Conservation (phyloP, 2,113 vertebrate genomes). For the Varanus salvator region DNA sequence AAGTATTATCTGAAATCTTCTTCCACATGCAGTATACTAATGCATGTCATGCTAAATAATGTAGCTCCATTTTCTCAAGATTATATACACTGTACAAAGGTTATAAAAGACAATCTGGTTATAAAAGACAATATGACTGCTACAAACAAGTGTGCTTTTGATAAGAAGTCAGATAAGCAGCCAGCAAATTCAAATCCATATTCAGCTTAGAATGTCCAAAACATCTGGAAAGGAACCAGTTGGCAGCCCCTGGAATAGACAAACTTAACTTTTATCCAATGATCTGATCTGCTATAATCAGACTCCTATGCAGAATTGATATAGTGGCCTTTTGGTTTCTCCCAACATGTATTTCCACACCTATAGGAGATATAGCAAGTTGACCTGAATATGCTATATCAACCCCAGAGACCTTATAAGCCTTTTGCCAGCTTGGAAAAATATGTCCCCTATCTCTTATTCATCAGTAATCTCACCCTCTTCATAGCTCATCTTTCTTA, state of each 20-base stretch:
- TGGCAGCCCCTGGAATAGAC: neutral
- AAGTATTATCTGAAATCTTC: neutral
- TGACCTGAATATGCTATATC: neutral
- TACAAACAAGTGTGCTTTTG: neutral
- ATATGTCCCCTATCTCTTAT: neutral
- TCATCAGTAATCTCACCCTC: neutral
- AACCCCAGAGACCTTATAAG: neutral
- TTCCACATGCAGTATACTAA: neutral
- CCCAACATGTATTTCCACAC: neutral
- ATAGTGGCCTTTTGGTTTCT: neutral
- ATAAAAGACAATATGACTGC: neutral
- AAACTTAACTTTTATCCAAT: neutral
- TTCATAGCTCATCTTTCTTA: neutral
- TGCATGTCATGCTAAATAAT: neutral
- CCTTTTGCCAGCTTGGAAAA: neutral
- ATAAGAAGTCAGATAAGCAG: neutral
- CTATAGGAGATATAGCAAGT: neutral
- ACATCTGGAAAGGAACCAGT: neutral
- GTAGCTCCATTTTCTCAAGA: neutral
- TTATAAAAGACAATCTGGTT: too few relatives aligned
- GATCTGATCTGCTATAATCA: neutral
- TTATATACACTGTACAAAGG: neutral
- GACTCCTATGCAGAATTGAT: neutral
- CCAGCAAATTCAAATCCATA: neutral
- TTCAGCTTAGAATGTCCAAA: neutral